Evolutionary conservation across 1,140 invertebrate genomes (phyloP).

Genomic region (Drosophila ercepeae): DNA sequence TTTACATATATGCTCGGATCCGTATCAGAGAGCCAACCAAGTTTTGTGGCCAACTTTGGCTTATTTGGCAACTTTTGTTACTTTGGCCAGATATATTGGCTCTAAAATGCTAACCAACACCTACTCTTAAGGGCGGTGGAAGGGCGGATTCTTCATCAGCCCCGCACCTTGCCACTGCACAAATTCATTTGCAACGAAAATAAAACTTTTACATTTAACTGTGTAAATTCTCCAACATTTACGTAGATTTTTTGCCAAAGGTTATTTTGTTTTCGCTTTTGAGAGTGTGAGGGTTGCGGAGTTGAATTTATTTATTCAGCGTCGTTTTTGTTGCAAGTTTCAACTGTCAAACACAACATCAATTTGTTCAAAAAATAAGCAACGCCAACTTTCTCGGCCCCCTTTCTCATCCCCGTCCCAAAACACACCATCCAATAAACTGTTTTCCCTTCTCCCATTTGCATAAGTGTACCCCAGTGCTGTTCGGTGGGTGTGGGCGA

Average conservation of each 20-base stretch:
- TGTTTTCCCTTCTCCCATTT: slow-evolving; percentile 54
- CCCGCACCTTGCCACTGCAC: slow-evolving; percentile 29
- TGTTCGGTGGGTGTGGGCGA: slow-evolving; percentile 7
- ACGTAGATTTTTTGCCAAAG: slow-evolving; percentile 13
- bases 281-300: neutral
- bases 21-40: slow-evolving; percentile 16
- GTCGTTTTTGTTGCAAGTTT: slow-evolving; percentile 80
- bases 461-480: slow-evolving; percentile 24
- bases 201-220: slow-evolving; percentile 81
- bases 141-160: neutral
- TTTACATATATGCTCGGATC: slow-evolving; percentile 1
- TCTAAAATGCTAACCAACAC: slow-evolving; percentile 62
- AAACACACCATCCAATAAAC: slow-evolving; percentile 46
- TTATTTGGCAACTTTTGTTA: slow-evolving; percentile 45
- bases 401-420: slow-evolving; percentile 11
- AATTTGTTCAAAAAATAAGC: slow-evolving; percentile 82
- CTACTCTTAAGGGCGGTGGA: slow-evolving; percentile 9
- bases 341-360: slow-evolving; percentile 83
- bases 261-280: slow-evolving; percentile 22
- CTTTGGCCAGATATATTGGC: slow-evolving; percentile 43
- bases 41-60: slow-evolving; percentile 42
- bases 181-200: slow-evolving; percentile 80
- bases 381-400: slow-evolving; percentile 70
- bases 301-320: slow-evolving; percentile 73
- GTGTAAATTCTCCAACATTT: slow-evolving; percentile 74